Percentiles rank a stretch among this genome's conserved stretches.
Evolutionary conservation across 2,888 invertebrate species (phyloP).

Genomic region (Sipunculus nudus): DNA sequence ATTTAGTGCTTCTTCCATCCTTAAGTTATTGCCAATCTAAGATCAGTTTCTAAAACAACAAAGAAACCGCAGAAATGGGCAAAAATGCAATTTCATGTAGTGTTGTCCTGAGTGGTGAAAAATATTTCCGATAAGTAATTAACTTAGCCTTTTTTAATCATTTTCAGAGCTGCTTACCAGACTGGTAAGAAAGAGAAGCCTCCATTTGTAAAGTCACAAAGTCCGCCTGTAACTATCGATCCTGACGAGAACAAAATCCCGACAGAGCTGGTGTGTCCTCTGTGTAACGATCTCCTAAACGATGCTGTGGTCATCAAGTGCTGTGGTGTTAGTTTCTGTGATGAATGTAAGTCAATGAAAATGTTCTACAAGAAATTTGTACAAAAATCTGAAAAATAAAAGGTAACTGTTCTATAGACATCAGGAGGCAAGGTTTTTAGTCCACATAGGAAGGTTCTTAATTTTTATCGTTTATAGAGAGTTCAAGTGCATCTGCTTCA

Average conservation of each 20-base stretch:
- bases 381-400: neutral
- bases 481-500: too few species aligned
- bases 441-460: too few species aligned
- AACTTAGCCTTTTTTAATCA: too few species aligned
- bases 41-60: too few species aligned
- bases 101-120: neutral
- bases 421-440: too few species aligned
- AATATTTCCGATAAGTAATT: neutral
- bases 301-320: slow-evolving; percentile 99
- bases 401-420: too few species aligned
- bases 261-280: slow-evolving; percentile 88
- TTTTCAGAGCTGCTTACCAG: slow-evolving; percentile 78
- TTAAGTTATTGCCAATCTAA: too few species aligned
- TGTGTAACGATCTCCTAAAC: slow-evolving; percentile 89
- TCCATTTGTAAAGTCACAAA: slow-evolving; percentile 67
- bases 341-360: slow-evolving; percentile 82
- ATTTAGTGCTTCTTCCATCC: too few species aligned
- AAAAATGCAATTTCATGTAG: neutral
- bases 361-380: neutral
- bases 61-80: too few species aligned
- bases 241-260: slow-evolving; percentile 76
- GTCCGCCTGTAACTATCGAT: too few species aligned
- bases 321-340: slow-evolving; percentile 98
- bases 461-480: too few species aligned
- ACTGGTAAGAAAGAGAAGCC: slow-evolving; percentile 77